A percentile compares a stretch with the other conserved stretches of the same genome.
phyloP scores from a whole-genome alignment of 2,113 vertebrate species.

The Labeo catla region DNA sequence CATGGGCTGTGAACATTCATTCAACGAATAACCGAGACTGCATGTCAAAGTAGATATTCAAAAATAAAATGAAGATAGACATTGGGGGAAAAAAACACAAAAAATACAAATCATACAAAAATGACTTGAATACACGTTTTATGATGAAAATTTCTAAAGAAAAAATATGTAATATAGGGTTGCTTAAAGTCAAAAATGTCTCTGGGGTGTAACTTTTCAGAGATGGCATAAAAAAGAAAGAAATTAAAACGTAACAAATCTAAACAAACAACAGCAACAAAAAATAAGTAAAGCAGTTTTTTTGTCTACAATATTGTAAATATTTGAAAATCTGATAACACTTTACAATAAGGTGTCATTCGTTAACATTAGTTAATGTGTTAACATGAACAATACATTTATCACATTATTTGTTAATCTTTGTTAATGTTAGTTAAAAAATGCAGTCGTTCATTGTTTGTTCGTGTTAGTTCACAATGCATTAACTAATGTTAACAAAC shows the following conservation, averaged over 20 bases:
- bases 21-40: constrained; percentile 3
- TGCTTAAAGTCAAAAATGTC: neutral
- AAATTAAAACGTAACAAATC: neutral
- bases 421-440: no score
- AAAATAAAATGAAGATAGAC: neutral
- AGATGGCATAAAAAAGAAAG: neutral
- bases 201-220: neutral
- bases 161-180: neutral
- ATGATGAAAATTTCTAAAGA: neutral
- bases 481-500: no score
- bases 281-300: neutral
- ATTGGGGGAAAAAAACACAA: neutral
- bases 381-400: no score
- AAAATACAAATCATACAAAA: constrained; percentile 40
- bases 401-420: no score
- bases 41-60: neutral
- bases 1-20: constrained; percentile 4
- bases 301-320: neutral
- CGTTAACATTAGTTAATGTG: no score
- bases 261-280: no score
- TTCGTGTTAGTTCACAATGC: no score
- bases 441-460: no score
- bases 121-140: neutral
- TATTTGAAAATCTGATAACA: neutral
- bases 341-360: no score